Conservation (phyloP, 1,140 invertebrate species). For the Brachionus rubens region DNA sequence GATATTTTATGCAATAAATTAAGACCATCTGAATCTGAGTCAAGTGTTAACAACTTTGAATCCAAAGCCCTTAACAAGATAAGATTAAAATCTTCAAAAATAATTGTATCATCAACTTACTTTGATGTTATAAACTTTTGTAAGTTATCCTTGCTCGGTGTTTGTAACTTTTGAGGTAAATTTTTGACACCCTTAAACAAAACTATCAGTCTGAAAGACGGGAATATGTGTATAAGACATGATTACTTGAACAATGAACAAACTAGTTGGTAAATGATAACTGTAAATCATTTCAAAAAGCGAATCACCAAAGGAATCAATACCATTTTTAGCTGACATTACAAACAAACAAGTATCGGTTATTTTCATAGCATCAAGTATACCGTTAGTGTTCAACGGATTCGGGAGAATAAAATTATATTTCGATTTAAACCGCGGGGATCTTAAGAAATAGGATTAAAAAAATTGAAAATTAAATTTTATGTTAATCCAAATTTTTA, state of each 20-base stretch:
- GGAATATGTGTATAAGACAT: neutral
- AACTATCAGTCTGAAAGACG: neutral
- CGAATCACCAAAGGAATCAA: slow-evolving; percentile 34
- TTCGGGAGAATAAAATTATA: slow-evolving; percentile 41
- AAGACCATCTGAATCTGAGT: slow-evolving; percentile 72
- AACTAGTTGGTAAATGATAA: neutral
- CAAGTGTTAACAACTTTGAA: slow-evolving; percentile 74
- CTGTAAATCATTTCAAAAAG: slow-evolving; percentile 32
- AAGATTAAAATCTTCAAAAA: neutral
- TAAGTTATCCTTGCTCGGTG: slow-evolving; percentile 70
- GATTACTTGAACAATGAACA: slow-evolving; percentile 12
- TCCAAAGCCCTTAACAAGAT: slow-evolving; percentile 66
- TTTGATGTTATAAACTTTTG: slow-evolving; percentile 73
- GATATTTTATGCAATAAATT: slow-evolving; percentile 75
- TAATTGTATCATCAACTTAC: slow-evolving; percentile 51
- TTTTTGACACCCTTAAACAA: slow-evolving; percentile 15
- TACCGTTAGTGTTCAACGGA: slow-evolving; percentile 12
- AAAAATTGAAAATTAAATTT: neutral
- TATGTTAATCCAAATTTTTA: neutral
- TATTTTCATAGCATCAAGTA: slow-evolving; percentile 35
- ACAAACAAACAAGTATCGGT: slow-evolving; percentile 37
- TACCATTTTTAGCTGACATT: slow-evolving; percentile 28
- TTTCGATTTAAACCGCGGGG: slow-evolving; percentile 18
- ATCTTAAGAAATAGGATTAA: neutral
- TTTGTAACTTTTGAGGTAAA: slow-evolving; percentile 64